Evolutionary conservation across 2,797 vertebrate genomes (phyloP).

Genomic region (Acanthiza pusilla): DNA sequence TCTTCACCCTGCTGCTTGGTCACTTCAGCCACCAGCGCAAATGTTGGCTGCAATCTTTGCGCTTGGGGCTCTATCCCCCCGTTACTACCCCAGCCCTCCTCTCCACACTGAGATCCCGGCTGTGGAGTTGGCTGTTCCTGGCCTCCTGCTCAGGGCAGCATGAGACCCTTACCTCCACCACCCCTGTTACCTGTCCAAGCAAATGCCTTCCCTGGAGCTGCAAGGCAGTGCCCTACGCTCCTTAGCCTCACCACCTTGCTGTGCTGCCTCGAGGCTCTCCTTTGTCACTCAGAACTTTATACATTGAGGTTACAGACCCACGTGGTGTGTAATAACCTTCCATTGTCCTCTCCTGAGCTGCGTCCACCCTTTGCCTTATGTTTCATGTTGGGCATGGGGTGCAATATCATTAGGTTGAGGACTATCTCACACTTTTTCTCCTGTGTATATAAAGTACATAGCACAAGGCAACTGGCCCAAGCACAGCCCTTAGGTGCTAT

Average conservation of each 20-base stretch:
- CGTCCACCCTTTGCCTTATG: neutral
- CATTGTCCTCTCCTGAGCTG: neutral
- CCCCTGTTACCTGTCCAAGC: neutral
- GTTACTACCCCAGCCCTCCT: neutral
- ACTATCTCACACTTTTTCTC: neutral
- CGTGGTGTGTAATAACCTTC: neutral
- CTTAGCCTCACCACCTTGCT: neutral
- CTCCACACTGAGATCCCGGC: neutral
- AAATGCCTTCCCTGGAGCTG: neutral
- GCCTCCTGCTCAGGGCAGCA: neutral
- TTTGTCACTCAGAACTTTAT: neutral
- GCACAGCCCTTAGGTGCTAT: neutral
- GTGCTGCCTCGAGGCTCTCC: neutral
- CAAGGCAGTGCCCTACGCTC: accelerated
- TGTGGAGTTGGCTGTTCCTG: neutral
- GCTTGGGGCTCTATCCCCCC: neutral
- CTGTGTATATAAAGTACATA: neutral
- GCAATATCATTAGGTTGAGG: neutral
- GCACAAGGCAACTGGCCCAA: neutral
- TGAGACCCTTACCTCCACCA: neutral
- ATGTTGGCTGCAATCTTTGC: neutral
- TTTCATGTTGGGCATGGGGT: neutral
- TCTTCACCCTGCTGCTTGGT: neutral
- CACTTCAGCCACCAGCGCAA: neutral
- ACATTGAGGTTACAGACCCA: neutral